Percentiles rank a stretch among this genome's conserved stretches.
These are phyloP conservation scores for Trachymyrmex cornetzi DNA, from an alignment of 1,140 invertebrate genomes.

Conservation along the genomic window DNA sequence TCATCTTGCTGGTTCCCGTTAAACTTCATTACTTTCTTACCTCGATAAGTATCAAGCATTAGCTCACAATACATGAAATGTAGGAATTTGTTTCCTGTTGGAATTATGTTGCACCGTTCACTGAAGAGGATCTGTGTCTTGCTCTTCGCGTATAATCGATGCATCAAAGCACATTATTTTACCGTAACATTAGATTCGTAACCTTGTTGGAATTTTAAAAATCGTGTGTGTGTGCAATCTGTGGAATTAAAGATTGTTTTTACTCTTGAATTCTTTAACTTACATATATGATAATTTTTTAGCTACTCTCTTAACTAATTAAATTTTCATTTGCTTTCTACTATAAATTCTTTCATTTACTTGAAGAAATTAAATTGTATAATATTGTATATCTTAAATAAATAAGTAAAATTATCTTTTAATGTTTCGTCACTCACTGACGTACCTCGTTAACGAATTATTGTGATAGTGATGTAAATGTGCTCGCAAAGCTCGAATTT, in stretches of 20 bases:
- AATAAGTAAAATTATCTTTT: slow-evolving; percentile 13
- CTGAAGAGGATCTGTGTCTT: background rate
- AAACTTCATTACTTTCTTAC: slow-evolving; percentile 54
- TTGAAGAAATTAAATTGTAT: slow-evolving; percentile 4
- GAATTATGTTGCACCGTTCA: slow-evolving; percentile 37
- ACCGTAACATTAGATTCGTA: slow-evolving; percentile 23
- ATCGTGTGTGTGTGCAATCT: background rate
- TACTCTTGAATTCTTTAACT: background rate
- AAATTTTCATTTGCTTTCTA: background rate
- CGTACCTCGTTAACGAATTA: background rate
- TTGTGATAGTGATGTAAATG: background rate
- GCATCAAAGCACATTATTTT: slow-evolving; percentile 26
- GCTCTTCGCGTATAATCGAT: slow-evolving; percentile 39
- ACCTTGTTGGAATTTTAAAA: slow-evolving; percentile 21
- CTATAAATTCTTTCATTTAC: slow-evolving; percentile 13
- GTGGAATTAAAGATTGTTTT: background rate
- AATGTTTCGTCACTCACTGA: background rate
- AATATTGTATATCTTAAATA: slow-evolving; percentile 10
- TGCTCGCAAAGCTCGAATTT: background rate
- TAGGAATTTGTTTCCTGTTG: slow-evolving; percentile 39
- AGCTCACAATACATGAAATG: slow-evolving; percentile 44
- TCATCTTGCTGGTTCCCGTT: slow-evolving; percentile 34
- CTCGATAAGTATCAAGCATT: slow-evolving; percentile 53
- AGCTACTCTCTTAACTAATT: background rate
- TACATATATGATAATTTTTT: background rate